Conservation (phyloP, 1,140 invertebrate species). For the Drosophila orena region DNA sequence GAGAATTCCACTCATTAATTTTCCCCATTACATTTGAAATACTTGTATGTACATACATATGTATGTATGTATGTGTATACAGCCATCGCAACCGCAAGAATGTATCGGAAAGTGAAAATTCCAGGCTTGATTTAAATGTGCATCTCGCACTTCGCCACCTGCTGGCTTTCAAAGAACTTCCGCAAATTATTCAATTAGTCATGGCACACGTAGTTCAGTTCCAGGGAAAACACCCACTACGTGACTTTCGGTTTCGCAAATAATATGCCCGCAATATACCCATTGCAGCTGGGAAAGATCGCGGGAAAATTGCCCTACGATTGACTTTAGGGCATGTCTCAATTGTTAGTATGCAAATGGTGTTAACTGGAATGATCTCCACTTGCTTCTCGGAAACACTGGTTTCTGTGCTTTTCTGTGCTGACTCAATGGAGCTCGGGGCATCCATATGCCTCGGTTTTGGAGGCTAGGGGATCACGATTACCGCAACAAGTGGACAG, state of each 20-base stretch:
- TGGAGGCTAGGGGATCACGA: slow-evolving; percentile 4
- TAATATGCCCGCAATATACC: neutral
- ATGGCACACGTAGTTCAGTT: slow-evolving; percentile 29
- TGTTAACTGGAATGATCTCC: neutral
- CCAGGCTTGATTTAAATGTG: slow-evolving; percentile 1
- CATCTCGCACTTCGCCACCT: slow-evolving; percentile 5
- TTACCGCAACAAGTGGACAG: slow-evolving; percentile 24
- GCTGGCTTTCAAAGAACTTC: slow-evolving; percentile 28
- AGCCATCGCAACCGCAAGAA: neutral
- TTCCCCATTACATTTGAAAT: neutral
- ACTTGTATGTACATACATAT: too few species aligned
- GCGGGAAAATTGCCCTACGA: slow-evolving; percentile 4
- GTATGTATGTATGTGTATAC: too few species aligned
- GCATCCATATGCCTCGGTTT: slow-evolving; percentile 1
- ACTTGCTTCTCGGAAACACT: neutral
- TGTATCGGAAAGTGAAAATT: too few species aligned
- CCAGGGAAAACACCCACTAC: slow-evolving; percentile 22
- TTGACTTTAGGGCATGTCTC: slow-evolving; percentile 14
- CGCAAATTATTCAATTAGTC: slow-evolving; percentile 40
- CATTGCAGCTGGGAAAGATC: slow-evolving; percentile 13
- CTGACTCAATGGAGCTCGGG: neutral
- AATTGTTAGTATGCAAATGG: slow-evolving; percentile 22
- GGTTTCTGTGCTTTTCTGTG: neutral
- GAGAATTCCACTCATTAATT: neutral
- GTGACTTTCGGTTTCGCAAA: slow-evolving; percentile 19